Percentiles rank a stretch among this genome's conserved stretches.
Evolutionary conservation across 1,140 invertebrate genomes (phyloP).

Genomic region (Prorops nasuta): DNA sequence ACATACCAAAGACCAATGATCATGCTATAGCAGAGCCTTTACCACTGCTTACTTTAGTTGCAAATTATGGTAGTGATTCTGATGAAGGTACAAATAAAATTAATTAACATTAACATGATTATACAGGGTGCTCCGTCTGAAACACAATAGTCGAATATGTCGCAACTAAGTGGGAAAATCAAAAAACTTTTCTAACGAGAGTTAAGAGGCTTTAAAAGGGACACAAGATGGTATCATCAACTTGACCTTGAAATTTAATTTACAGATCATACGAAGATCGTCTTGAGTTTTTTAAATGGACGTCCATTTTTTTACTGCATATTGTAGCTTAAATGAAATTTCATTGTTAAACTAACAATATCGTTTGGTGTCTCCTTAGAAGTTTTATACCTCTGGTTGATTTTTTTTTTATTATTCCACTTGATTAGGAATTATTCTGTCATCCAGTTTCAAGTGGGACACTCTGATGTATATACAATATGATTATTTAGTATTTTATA

Average conservation of each 20-base stretch:
- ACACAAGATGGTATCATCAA: not conserved
- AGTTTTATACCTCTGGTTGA: too few species aligned
- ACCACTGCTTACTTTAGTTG: conserved; percentile 32
- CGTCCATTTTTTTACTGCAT: too few species aligned
- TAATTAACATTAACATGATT: not conserved
- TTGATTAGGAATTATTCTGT: not conserved
- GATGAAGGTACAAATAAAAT: conserved; percentile 34
- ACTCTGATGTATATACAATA: not conserved
- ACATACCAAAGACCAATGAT: conserved; percentile 2
- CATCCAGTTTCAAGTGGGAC: not conserved
- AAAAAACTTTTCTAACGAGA: too few species aligned
- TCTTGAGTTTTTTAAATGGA: too few species aligned
- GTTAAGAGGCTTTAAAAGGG: not conserved
- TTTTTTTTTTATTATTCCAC: not conserved
- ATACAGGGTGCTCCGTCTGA: too few species aligned
- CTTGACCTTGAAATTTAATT: conserved; percentile 1
- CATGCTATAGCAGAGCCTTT: not conserved
- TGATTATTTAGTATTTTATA: not conserved
- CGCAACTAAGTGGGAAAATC: too few species aligned
- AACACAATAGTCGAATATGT: too few species aligned
- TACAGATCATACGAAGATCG: too few species aligned
- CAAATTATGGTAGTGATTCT: conserved; percentile 40
- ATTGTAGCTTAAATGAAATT: too few species aligned
- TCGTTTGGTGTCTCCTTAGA: too few species aligned
- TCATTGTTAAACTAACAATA: too few species aligned